phyloP scores from a whole-genome alignment of 2,113 vertebrate genomes.

The Tautogolabrus adspersus region DNA sequence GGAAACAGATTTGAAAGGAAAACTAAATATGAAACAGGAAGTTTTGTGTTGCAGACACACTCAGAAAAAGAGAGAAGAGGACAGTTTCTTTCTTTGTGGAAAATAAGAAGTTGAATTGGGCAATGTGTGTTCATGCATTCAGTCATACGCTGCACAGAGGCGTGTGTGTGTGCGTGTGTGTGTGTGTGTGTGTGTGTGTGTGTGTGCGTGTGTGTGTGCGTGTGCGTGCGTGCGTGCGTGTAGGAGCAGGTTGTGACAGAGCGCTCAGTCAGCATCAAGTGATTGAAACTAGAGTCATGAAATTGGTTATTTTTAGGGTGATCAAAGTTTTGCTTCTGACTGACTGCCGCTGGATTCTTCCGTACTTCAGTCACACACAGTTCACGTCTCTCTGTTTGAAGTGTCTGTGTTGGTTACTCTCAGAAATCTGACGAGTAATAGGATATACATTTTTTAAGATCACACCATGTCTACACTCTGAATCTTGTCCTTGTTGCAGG shows the following conservation, averaged over 20 bases:
- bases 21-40: constrained; percentile 28
- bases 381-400: too few species aligned
- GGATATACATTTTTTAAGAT: too few species aligned
- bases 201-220: constrained; percentile 19
- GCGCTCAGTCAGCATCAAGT: not conserved
- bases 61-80: not conserved
- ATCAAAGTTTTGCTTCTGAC: too few species aligned
- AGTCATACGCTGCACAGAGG: not conserved
- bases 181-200: constrained; percentile 6
- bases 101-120: constrained; percentile 48
- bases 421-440: too few species aligned
- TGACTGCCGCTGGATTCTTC: too few species aligned
- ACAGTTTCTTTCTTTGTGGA: constrained; percentile 1
- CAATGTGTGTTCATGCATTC: constrained; percentile 36
- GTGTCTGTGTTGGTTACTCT: too few species aligned
- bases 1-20: constrained; percentile 42
- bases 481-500: too few species aligned
- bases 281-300: too few species aligned
- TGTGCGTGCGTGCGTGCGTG: constrained; percentile 1
- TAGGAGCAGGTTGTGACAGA: constrained; percentile 7
- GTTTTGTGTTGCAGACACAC: not conserved
- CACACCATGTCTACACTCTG: too few species aligned
- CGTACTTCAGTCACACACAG: too few species aligned
- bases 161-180: constrained; percentile 15
- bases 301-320: too few species aligned